Base-by-base conservation (phyloP, 2,113 vertebrate genomes). In the Nerophis lumbriciformis region DNA sequence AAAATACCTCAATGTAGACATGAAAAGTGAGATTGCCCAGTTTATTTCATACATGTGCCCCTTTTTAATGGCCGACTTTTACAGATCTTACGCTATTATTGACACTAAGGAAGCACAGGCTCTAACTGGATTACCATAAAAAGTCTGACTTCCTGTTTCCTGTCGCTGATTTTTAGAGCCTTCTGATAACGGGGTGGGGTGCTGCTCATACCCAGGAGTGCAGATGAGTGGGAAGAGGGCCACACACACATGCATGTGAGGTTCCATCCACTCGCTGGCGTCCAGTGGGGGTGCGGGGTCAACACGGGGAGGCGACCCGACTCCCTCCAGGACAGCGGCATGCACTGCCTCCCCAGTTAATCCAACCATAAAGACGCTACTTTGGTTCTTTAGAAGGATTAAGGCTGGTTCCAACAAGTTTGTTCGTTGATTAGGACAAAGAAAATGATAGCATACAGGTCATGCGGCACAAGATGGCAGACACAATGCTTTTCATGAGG, bases 161-260 rank as follows among this genome's bases (percentile, higher is more conserved):
- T 57, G 71, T 51, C 6, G 58, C 15, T 72, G 28, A 49, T 73
- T 82, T 78, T 39, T 76, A 76, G 11, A 70, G 61, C 58, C 55
- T 7, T 76, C 73, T 80, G 69, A 79, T 60, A 79, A 56, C 6
- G 71, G 70, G 79, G 71, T 51, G 85, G 90, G 88, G 89, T 87
- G 88, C 88, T 91, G 89, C 89, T 91, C 89, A 91, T 90, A 91
- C 85, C 89, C 89, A 90, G 90, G 90, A 88, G 85, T 91, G 83
- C 84, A 84, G 84, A 83, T 84, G 77, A 83, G 82, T 88, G 83
- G 79, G 81, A 76, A 85, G 84, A 85, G 78, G 78, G 75, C 68
- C 83, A 78, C 85, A 91, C 89, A 89, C 82, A 84, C 90, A 91
- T 91, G 91, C 91, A 90, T 82, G 83, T 87, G 87, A 90, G 85